Evolutionary conservation across 2,797 vertebrate genomes (phyloP).

Genomic region (Poeciliopsis turneri): DNA sequence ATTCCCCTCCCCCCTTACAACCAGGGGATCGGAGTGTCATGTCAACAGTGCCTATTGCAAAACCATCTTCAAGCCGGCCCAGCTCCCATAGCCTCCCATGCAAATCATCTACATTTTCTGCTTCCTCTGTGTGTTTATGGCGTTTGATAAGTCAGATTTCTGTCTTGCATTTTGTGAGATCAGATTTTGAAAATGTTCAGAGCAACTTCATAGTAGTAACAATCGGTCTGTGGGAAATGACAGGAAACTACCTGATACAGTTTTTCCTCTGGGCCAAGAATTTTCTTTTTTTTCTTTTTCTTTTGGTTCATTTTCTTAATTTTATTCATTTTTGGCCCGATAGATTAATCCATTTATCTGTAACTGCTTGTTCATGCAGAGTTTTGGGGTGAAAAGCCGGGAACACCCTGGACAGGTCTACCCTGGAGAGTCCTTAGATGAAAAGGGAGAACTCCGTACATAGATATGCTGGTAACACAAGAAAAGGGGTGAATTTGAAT

Average conservation of each 20-base stretch:
- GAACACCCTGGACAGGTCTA: too few species aligned
- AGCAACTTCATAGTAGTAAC: neutral
- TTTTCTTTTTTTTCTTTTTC: neutral
- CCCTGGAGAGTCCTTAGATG: neutral
- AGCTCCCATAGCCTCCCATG: too few species aligned
- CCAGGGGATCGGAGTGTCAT: too few species aligned
- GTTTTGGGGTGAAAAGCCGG: too few species aligned
- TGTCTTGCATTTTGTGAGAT: conserved; percentile 1
- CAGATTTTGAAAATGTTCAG: neutral
- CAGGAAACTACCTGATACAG: neutral
- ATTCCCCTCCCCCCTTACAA: too few species aligned
- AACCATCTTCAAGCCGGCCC: too few species aligned
- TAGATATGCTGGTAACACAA: too few species aligned
- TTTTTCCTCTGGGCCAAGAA: neutral
- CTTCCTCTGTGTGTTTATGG: neutral
- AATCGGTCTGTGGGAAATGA: neutral
- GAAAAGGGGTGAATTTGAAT: neutral
- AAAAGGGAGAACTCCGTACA: neutral
- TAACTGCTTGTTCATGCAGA: neutral
- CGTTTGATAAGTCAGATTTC: neutral
- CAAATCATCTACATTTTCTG: neutral
- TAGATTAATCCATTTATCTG: neutral
- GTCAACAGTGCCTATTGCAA: neutral
- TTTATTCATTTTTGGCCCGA: neutral
- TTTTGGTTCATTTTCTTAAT: neutral